Base-by-base conservation (phyloP, 2,797 vertebrate genomes). In the Centropyge bicolor region DNA sequence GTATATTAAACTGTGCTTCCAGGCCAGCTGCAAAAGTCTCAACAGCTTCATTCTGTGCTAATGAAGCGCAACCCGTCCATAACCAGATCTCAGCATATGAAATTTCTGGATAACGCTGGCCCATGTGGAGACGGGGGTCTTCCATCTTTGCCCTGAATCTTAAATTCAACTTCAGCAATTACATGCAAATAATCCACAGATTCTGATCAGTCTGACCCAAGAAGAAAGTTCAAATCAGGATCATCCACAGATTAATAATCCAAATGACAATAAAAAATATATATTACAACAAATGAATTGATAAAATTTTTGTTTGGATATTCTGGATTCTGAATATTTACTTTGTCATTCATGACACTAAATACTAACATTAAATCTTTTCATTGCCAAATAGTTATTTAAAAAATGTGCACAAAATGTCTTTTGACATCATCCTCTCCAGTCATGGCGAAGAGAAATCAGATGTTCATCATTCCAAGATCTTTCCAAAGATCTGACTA, bases 11-110 rank as follows among this genome's bases (percentile, higher is more conserved):
- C 70, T 72, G 68, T 78, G 82, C 89, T 93, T 88, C 74, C 86
- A 83, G 81, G 87, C 87, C 90, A 84, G 78, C 88, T 87, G 86
- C 88, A 85, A 83, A 86, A 83, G 76, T 72, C 83, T 87, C 87
- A 80, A 84, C 88, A 83, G 90, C 85, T 87, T 86, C 76, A 75
- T 89, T 85, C 77, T 78, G 74, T 46, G 78, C 81, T 91, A 92
- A 93, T 91, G 88, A 93, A 93, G 78, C 88, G 55, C 85, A 89
- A 76, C 65, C 82, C 68, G 86, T 82, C 82, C 84, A 80, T 89
- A 93, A 92, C 90, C 81, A 80, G 79, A 92, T 92, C 79, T 89
- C 63, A 69, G 40, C 55, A 78, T 80, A 76, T 84, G 81, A 89
- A 87, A 89, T 86, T 55, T 86, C 22, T 65, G 45, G 70, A 83